Evolutionary conservation across 2,888 invertebrate genomes (phyloP).

Genomic region (Callyntrura guangdongensis): DNA sequence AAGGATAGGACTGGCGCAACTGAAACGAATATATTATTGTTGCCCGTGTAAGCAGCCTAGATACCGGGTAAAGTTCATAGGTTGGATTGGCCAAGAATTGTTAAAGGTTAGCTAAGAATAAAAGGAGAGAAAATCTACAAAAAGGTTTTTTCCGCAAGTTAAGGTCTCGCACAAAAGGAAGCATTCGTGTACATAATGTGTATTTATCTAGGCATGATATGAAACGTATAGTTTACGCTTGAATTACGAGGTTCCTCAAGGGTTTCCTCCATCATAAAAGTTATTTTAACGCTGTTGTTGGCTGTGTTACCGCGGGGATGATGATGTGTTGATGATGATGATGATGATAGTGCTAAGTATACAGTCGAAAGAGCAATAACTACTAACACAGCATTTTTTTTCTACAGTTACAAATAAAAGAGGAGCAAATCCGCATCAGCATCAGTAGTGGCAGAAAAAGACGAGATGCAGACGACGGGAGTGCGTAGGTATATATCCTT

Average conservation of each 20-base stretch:
- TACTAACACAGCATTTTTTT: constrained; percentile 26
- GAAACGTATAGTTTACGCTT: constrained; percentile 47
- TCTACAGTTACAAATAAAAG: constrained; percentile 1
- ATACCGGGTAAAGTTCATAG: constrained; percentile 28
- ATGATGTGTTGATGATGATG: background rate
- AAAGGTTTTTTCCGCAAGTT: background rate
- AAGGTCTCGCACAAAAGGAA: background rate
- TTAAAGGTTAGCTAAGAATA: background rate
- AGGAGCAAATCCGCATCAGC: background rate
- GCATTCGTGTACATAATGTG: background rate
- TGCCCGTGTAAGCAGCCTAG: background rate
- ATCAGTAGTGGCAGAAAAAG: background rate
- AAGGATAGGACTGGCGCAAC: constrained; percentile 11
- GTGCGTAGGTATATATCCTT: no score
- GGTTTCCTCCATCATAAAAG: constrained; percentile 36
- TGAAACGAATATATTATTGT: background rate
- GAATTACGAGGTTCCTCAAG: constrained; percentile 38
- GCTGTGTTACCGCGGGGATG: background rate
- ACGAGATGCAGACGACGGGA: background rate
- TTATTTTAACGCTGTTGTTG: background rate
- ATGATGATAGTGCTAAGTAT: constrained; percentile 11
- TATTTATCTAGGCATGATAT: background rate
- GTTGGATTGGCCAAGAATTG: constrained; percentile 13
- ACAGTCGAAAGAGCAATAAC: constrained; percentile 24
- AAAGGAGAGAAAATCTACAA: background rate